A percentile compares a stretch with the other conserved stretches of the same genome.
Conservation (phyloP, 2,797 vertebrate species). For the Natrix natrix region DNA sequence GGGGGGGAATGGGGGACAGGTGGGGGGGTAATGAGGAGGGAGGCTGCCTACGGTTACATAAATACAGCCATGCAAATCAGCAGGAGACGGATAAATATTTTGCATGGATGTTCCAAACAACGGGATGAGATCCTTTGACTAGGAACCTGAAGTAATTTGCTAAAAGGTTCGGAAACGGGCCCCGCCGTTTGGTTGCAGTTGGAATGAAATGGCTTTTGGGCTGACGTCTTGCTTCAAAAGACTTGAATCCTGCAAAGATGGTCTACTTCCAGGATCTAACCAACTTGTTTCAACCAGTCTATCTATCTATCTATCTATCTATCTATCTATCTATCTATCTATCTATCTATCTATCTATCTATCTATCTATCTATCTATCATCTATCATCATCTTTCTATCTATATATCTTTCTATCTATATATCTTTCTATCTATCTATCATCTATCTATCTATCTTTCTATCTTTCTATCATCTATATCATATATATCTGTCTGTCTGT, state of each 20-base stretch:
- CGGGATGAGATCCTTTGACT: not conserved
- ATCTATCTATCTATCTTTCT: too few relatives aligned
- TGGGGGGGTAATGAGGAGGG: not conserved
- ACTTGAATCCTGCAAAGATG: not conserved
- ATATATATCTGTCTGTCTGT: too few relatives aligned
- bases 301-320: not conserved
- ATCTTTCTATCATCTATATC: too few relatives aligned
- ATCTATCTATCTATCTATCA: too few relatives aligned
- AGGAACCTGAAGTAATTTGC: not conserved
- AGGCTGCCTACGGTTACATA: not conserved
- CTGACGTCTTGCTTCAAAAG: not conserved
- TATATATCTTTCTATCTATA: too few relatives aligned
- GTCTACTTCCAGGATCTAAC: not conserved
- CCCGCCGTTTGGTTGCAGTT: not conserved
- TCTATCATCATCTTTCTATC: too few relatives aligned
- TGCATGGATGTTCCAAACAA: not conserved
- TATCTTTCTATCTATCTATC: too few relatives aligned
- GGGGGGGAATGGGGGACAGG: not conserved
- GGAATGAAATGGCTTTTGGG: not conserved
- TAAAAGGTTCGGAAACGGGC: not conserved
- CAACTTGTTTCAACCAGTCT: not conserved
- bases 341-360: too few relatives aligned
- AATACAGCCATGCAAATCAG: not conserved
- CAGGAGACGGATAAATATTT: not conserved
- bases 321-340: too few relatives aligned